These are phyloP conservation scores for Oscheius sp. DNA, from an alignment of 2,888 invertebrate genomes.

Conservation along the genomic window DNA sequence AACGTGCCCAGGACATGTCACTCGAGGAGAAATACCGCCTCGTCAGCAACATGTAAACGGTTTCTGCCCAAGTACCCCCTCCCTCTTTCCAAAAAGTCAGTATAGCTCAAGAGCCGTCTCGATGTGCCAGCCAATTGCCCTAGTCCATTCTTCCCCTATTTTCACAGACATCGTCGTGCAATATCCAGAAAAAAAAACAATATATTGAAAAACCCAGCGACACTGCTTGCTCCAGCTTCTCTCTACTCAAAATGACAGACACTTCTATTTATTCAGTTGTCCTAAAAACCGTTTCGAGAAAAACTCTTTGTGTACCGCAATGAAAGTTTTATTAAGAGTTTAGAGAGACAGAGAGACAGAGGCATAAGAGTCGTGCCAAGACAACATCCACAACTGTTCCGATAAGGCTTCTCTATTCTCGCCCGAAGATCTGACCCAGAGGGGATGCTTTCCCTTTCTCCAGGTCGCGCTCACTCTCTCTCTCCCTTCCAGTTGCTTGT, in stretches of 20 bases:
- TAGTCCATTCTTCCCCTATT: constrained; percentile 21
- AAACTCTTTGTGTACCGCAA: no score
- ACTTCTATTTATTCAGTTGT: no score
- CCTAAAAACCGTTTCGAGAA: no score
- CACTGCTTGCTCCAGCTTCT: no score
- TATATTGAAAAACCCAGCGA: no score
- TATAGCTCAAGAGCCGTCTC: constrained; percentile 5
- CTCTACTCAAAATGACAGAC: no score
- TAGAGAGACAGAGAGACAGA: no score
- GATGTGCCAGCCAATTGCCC: constrained; percentile 37
- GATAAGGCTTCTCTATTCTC: no score
- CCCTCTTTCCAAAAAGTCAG: not conserved
- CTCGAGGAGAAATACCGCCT: constrained; percentile 70
- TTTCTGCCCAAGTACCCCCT: not conserved
- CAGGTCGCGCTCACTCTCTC: constrained; percentile 16
- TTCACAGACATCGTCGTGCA: constrained; percentile 3
- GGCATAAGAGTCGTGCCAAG: no score
- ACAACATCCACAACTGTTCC: no score
- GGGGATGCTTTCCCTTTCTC: constrained; percentile 23
- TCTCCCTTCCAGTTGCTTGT: not conserved
- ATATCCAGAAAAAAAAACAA: not conserved
- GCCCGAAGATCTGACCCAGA: no score
- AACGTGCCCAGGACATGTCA: constrained; percentile 62
- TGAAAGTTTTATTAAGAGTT: no score
- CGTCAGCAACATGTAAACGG: constrained; percentile 65